Percentiles rank a stretch among this genome's conserved stretches.
phyloP scores from a whole-genome alignment of 2,113 vertebrate species.

The Struthidea cinerea region DNA sequence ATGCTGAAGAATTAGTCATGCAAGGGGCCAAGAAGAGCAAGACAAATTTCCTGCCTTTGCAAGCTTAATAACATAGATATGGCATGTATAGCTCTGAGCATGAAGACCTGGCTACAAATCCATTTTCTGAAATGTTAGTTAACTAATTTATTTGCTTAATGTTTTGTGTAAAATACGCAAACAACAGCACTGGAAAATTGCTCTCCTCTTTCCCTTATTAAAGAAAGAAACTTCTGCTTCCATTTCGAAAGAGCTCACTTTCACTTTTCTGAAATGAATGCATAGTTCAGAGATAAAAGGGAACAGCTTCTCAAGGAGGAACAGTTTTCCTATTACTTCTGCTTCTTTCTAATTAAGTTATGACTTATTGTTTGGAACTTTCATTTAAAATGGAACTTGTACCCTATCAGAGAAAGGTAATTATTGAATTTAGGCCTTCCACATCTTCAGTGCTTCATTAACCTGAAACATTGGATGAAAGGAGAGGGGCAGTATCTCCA shows the following conservation, averaged over 20 bases:
- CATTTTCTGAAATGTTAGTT: neutral
- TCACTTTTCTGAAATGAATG: neutral
- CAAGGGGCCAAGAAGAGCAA: neutral
- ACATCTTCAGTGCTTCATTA: constrained; percentile 10
- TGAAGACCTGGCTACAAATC: neutral
- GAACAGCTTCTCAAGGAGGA: neutral
- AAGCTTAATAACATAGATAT: neutral
- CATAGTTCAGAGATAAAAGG: neutral
- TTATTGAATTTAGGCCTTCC: neutral
- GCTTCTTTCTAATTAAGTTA: constrained; percentile 4
- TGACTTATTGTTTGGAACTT: constrained; percentile 2
- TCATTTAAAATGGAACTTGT: neutral
- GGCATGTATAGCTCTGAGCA: neutral
- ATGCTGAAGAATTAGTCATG: neutral
- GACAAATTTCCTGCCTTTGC: neutral
- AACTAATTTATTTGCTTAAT: neutral
- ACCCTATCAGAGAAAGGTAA: neutral
- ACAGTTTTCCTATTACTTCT: neutral
- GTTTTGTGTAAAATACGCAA: neutral
- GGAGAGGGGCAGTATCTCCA: neutral
- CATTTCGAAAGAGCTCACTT: neutral
- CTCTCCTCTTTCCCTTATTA: neutral
- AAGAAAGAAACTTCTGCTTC: neutral
- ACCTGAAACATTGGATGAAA: neutral
- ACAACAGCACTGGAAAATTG: neutral